Evolutionary conservation across 2,113 vertebrate genomes (phyloP).

Genomic region (Myocastor coypus): DNA sequence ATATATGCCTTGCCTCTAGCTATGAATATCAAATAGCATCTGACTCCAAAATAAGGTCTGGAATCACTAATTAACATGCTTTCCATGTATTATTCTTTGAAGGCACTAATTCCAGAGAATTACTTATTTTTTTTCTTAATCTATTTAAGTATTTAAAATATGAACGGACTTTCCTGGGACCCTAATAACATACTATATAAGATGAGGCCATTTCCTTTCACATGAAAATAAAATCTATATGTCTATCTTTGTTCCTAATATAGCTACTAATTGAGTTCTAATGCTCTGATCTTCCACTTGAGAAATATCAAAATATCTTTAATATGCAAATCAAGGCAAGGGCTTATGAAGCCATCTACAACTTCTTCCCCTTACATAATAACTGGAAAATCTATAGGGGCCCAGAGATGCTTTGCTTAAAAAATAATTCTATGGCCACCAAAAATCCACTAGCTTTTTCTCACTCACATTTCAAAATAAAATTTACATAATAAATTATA

Average conservation of each 20-base stretch:
- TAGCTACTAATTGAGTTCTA: conserved; percentile 39
- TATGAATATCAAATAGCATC: conserved; percentile 61
- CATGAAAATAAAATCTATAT: conserved; percentile 69
- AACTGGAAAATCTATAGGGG: conserved; percentile 62
- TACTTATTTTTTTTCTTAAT: conserved; percentile 46
- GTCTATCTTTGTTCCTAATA: conserved; percentile 64
- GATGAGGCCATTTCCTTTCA: conserved; percentile 65
- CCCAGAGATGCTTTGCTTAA: conserved; percentile 32
- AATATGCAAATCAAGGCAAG: conserved; percentile 71
- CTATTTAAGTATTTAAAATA: conserved; percentile 59
- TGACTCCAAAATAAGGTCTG: conserved; percentile 45
- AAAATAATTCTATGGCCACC: conserved; percentile 62
- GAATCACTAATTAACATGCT: conserved; percentile 68
- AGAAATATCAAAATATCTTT: conserved; percentile 73
- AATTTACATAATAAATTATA: conserved; percentile 70
- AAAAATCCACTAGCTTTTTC: conserved; percentile 58
- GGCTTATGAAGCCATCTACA: neutral
- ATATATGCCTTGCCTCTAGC: conserved; percentile 57
- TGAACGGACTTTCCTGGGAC: conserved; percentile 48
- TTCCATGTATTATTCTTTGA: conserved; percentile 64
- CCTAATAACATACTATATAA: conserved; percentile 30
- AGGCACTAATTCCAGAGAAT: conserved; percentile 63
- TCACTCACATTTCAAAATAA: conserved; percentile 62
- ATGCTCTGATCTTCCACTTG: conserved; percentile 67
- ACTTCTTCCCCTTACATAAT: neutral